Evolutionary conservation across 2,113 vertebrate species (phyloP), one percentile per base, ranked within the genome.

Genomic region (Lutjanus erythropterus): DNA sequence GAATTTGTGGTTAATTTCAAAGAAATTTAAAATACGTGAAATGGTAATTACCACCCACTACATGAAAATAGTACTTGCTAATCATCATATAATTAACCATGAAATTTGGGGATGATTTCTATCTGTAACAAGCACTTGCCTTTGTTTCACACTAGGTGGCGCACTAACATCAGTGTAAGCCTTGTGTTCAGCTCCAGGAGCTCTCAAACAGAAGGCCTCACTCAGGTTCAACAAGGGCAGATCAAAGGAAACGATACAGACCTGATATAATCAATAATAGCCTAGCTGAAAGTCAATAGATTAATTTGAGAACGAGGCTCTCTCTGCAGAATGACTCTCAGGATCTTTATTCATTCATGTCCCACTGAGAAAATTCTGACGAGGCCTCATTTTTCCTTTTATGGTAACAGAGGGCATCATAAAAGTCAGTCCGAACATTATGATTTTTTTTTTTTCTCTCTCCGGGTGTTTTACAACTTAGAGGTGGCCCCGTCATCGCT

Each of bases 311-410:
- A 14, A 10, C 2, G 29, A 6, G 42, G 37, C 68, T 10, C 37
- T 2, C 18, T 35, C 31, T 25, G 11, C 14, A 9, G 7, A 18
- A 18, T 8, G 6, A 53, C 50, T 7, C 16, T 59, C 21, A 6
- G 19, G 35, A 64, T 41, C n/a, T n/a, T 1, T 21, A 33, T 21
- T 41, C 35, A 77, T 69, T 71, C 35, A 55, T 3, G 2, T 16
- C 18, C 25, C n/a, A 27, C 10, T 56, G 42, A 66, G 8, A 23
- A 72, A 78, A 66, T 4, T 16, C 10, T 50, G 67, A 53, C 19
- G 52, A 42, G 16, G 9, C 9, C 44, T 60, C 15, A 11, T 74
- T 67, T 87, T 67, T 52, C 91, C 90, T 92, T 93, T 87, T 93
- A 92, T 87, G 91, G 92, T 70, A 70, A 79, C 21, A 70, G 35